Conservation (phyloP, 2,888 invertebrate species). For the Acronicta leporina region DNA sequence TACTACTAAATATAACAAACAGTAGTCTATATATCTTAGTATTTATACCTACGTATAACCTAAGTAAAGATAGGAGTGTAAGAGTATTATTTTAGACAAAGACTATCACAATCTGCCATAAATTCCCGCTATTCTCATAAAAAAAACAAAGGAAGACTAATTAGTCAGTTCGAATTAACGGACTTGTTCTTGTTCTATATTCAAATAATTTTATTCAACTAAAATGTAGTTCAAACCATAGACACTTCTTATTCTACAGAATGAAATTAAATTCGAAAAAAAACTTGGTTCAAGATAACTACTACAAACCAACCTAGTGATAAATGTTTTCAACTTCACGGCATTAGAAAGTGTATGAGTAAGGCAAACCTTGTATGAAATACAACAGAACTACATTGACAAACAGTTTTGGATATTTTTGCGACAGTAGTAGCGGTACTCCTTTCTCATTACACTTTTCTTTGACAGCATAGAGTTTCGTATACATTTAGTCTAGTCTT, state of each 20-base stretch:
- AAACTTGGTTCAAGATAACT: slow-evolving; percentile 22
- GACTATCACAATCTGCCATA: not conserved
- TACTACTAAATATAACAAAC: too few relatives aligned
- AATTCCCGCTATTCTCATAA: not conserved
- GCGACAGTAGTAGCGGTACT: not conserved
- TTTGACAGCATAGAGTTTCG: slow-evolving; percentile 27
- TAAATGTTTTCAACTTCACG: slow-evolving; percentile 24
- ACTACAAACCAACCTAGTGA: slow-evolving; percentile 20
- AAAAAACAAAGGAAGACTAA: not conserved
- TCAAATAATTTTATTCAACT: slow-evolving; percentile 1
- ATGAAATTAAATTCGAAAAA: not conserved
- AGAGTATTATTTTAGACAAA: too few relatives aligned
- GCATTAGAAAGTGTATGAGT: slow-evolving; percentile 51
- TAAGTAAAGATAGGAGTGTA: too few relatives aligned
- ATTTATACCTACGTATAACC: too few relatives aligned
- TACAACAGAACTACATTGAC: slow-evolving; percentile 13
- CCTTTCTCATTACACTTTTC: slow-evolving; percentile 24
- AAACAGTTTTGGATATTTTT: slow-evolving; percentile 36
- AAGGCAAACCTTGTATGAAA: slow-evolving; percentile 37
- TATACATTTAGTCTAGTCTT: slow-evolving; percentile 7
- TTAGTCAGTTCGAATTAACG: not conserved
- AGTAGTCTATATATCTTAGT: too few relatives aligned
- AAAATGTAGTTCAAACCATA: not conserved
- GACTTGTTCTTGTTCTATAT: not conserved
- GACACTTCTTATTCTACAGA: not conserved